Evolutionary conservation across 2,888 invertebrate genomes (phyloP), one percentile per base, ranked within the genome.

Genomic region (Agrotis clavis): DNA sequence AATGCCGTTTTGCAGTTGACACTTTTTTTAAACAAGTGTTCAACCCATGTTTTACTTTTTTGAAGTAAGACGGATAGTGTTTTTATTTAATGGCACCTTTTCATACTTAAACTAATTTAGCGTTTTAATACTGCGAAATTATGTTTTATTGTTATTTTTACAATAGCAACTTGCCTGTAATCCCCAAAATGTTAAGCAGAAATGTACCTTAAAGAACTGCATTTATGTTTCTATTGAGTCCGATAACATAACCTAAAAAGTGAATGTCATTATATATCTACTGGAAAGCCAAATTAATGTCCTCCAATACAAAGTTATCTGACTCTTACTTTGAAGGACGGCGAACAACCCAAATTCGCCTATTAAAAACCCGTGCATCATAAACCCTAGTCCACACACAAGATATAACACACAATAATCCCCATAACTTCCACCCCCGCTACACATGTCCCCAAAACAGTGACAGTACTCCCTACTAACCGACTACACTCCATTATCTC

Each of bases 401-500:
- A 47, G 14, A 47, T 47, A 35, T 13, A 47, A 59, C 51, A 63
- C 47, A 51, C 6, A 64, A 64, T 47, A 41, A 21, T 48, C 35
- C n/a, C 45, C 48, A 67, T 80, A 67, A 74, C 54, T 35, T 57
- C 16, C 4, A 51, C 45, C 54, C 16, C 45, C 48, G 35, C 53
- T 30, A 50, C 60, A 51, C 54, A 14, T 14, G 18, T 60, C 25
- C 14, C 41, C 30, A 51, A 67, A 47, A 63, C 60, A 64, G 51
- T 63, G 53, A 70, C 56, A 70, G 54, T 65, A 47, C 69, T 64
- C 66, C 51, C 13, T 16, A 56, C 54, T 62, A 63, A 64, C 67
- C 35, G 25, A 81, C 51, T 48, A 51, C 61, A 41, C 64, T 47
- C 69, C 63, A 80, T 77, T 82, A 81, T 75, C 65, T 72, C 67